Evolutionary conservation across 2,113 vertebrate species (phyloP).

Genomic region (Dasyurus viverrinus): DNA sequence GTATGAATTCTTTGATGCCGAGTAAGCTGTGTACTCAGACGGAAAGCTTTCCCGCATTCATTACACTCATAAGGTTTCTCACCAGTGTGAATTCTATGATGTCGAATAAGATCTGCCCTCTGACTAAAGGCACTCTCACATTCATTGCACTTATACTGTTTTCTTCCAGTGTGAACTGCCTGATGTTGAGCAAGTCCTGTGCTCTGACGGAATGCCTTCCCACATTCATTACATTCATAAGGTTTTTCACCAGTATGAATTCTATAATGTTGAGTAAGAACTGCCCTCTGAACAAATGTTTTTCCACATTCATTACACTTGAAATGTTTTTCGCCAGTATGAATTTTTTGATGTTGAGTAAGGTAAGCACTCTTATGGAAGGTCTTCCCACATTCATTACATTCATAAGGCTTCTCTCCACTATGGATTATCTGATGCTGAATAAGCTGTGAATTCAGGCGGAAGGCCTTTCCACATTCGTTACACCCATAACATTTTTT

Average conservation of each 20-base stretch:
- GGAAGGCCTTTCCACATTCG: slow-evolving; percentile 34
- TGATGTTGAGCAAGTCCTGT: slow-evolving; percentile 39
- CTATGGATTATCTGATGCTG: slow-evolving; percentile 22
- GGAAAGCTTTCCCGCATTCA: slow-evolving; percentile 22
- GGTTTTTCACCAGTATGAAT: slow-evolving; percentile 47
- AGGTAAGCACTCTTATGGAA: not conserved
- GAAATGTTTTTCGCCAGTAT: slow-evolving; percentile 50
- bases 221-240: not conserved
- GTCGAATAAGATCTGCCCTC: slow-evolving; percentile 6
- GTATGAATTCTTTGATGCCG: slow-evolving; percentile 43
- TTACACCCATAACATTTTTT: slow-evolving; percentile 31
- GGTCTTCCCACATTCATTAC: not conserved
- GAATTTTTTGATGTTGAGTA: slow-evolving; percentile 55
- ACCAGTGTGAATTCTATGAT: slow-evolving; percentile 18
- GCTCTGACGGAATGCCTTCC: slow-evolving; percentile 21
- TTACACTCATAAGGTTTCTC: slow-evolving; percentile 28
- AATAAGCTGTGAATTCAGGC: slow-evolving; percentile 7
- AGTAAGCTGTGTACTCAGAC: not conserved
- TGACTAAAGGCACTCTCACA: slow-evolving; percentile 40
- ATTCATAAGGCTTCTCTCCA: slow-evolving; percentile 29
- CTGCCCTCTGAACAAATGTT: slow-evolving; percentile 24
- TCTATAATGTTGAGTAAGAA: slow-evolving; percentile 25
- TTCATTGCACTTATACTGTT: slow-evolving; percentile 7
- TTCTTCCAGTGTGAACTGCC: not conserved
- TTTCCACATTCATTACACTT: slow-evolving; percentile 32